These are phyloP conservation scores for Scatophagus argus DNA, from an alignment of 2,113 vertebrate species.

Conservation along the genomic window DNA sequence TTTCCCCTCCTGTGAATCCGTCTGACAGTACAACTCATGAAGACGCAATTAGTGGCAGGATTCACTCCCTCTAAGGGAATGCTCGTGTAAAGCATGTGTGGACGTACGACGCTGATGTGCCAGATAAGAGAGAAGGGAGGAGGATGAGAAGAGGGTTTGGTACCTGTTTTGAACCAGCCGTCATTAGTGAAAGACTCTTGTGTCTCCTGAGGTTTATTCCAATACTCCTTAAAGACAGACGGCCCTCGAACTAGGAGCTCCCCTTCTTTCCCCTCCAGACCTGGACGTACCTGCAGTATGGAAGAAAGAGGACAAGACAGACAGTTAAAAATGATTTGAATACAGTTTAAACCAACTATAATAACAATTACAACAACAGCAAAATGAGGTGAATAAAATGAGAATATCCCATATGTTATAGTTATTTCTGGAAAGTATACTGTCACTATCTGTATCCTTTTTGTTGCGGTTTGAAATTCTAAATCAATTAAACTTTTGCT, in stretches of 20 bases:
- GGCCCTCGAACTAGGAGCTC: constrained; percentile 91
- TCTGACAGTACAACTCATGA: constrained; percentile 53
- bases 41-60: constrained; percentile 57
- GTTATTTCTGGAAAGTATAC: background rate
- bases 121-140: background rate
- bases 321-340: background rate
- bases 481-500: background rate
- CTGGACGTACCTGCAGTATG: constrained; percentile 84
- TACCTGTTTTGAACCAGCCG: constrained; percentile 97
- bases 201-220: constrained; percentile 91
- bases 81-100: constrained; percentile 13
- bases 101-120: background rate
- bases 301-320: background rate
- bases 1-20: constrained; percentile 36
- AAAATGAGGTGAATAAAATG: background rate
- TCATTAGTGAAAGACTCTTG: constrained; percentile 87
- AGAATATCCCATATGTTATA: background rate
- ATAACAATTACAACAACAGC: background rate
- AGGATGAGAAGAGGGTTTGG: background rate
- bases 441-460: background rate
- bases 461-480: background rate
- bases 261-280: constrained; percentile 90
- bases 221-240: constrained; percentile 93
- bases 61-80: constrained; percentile 26
- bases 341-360: background rate